Evolutionary conservation across 2,797 vertebrate species (phyloP).

Genomic region (Nasua narica): DNA sequence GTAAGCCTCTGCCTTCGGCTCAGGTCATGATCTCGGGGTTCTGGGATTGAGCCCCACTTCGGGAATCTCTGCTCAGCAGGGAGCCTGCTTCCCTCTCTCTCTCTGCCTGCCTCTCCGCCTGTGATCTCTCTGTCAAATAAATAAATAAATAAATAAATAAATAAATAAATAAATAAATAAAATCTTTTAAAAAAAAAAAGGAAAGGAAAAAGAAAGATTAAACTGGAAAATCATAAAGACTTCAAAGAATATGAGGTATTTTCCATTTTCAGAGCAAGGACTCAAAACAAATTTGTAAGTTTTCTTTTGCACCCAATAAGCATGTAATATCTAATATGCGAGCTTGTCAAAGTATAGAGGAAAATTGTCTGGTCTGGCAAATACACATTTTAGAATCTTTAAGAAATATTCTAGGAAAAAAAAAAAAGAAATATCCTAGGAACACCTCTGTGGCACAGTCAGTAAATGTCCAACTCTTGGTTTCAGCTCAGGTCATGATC

Average conservation of each 20-base stretch:
- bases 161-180: too few relatives aligned
- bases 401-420: background rate
- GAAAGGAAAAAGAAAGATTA: too few relatives aligned
- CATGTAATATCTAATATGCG: background rate
- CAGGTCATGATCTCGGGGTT: too few relatives aligned
- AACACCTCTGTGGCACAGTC: background rate
- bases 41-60: too few relatives aligned
- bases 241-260: background rate
- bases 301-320: background rate
- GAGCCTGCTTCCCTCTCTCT: too few relatives aligned
- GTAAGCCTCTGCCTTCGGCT: too few relatives aligned
- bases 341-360: background rate
- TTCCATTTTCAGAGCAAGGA: background rate
- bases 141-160: too few relatives aligned
- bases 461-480: background rate
- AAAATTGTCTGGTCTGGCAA: background rate
- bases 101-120: too few relatives aligned
- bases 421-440: background rate
- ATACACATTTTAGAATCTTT: background rate
- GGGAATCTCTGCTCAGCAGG: too few relatives aligned
- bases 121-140: too few relatives aligned
- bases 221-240: background rate
- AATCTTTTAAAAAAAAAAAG: too few relatives aligned
- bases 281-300: background rate
- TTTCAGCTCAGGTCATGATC: background rate